Percentiles rank a stretch among this genome's conserved stretches.
Evolutionary conservation across 2,797 vertebrate genomes (phyloP).

Genomic region (Acridotheres tristis): DNA sequence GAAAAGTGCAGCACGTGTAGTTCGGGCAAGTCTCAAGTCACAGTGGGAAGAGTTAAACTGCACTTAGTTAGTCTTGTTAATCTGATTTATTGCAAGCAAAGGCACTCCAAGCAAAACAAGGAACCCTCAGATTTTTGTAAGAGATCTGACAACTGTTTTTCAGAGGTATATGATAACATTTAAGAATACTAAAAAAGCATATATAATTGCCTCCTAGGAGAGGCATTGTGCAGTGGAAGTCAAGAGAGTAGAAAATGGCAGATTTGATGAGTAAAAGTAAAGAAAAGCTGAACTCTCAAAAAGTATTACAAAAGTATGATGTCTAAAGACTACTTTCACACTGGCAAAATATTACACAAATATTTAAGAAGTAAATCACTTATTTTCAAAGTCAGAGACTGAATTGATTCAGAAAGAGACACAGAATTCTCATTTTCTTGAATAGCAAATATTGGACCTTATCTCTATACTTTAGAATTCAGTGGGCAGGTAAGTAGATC

Average conservation of each 20-base stretch:
- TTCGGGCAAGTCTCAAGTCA: slow-evolving; percentile 1
- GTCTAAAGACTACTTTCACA: background rate
- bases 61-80: slow-evolving; percentile 47
- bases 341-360: background rate
- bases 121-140: slow-evolving; percentile 3
- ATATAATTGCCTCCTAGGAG: slow-evolving; percentile 49
- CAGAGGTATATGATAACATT: slow-evolving; percentile 8
- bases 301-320: background rate
- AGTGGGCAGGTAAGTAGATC: background rate
- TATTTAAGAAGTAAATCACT: background rate
- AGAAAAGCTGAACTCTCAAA: slow-evolving; percentile 2
- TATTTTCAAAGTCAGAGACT: background rate
- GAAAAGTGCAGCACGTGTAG: slow-evolving; percentile 33
- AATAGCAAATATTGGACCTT: background rate
- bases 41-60: slow-evolving; percentile 54
- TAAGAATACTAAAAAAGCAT: slow-evolving; percentile 10
- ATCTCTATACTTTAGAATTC: background rate
- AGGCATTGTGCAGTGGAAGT: background rate
- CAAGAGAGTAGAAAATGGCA: background rate
- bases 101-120: background rate
- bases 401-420: background rate
- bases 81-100: slow-evolving; percentile 63
- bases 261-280: background rate
- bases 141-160: slow-evolving; percentile 35
- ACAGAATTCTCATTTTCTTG: background rate